These are phyloP conservation scores for Chamaetylas fuelleborni DNA, from an alignment of 2,113 vertebrate genomes.

Conservation along the genomic window DNA sequence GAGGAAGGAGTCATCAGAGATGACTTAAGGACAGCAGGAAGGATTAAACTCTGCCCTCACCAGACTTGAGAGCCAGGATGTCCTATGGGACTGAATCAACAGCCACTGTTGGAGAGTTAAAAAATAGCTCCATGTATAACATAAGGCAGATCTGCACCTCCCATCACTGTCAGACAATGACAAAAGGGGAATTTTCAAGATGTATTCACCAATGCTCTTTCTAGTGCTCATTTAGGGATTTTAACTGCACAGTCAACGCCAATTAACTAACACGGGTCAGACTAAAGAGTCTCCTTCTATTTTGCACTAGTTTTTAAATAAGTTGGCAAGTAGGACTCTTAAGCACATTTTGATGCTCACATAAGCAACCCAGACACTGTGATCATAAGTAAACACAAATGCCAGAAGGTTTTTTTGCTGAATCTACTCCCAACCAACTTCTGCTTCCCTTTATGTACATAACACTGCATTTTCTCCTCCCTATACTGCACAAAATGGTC, in stretches of 20 bases:
- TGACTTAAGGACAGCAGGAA: background rate
- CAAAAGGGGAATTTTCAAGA: background rate
- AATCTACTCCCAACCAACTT: background rate
- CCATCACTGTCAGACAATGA: background rate
- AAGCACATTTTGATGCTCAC: background rate
- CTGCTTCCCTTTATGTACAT: background rate
- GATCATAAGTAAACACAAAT: background rate
- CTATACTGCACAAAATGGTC: background rate
- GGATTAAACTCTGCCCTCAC: background rate
- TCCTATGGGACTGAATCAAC: background rate
- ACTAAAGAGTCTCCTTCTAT: background rate
- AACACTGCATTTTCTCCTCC: background rate
- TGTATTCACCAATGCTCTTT: fast-evolving
- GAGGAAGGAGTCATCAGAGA: background rate
- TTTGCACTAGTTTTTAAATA: background rate
- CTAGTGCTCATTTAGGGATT: background rate
- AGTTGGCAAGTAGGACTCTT: background rate
- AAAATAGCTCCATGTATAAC: background rate
- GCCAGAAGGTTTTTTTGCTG: background rate
- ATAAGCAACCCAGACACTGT: background rate
- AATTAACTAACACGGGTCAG: background rate
- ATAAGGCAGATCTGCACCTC: background rate
- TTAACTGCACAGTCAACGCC: background rate
- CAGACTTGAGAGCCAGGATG: background rate
- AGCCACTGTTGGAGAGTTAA: background rate